phyloP scores from a whole-genome alignment of 2,888 invertebrate species.

The Dorcus hopei region DNA sequence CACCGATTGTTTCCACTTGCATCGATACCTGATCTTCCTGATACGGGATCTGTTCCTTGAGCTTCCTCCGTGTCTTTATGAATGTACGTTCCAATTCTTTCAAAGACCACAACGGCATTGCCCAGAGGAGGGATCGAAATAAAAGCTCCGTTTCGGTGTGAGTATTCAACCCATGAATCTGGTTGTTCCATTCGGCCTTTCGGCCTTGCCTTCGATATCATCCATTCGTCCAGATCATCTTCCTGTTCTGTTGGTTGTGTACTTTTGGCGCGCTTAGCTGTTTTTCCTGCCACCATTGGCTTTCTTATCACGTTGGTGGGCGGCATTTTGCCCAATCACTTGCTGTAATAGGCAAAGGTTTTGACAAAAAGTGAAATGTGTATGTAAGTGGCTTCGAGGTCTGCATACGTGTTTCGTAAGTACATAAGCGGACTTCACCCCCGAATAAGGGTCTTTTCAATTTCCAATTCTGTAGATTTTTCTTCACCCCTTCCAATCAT shows the following conservation, averaged over 20 bases:
- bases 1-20: constrained; percentile 13
- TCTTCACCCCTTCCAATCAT: no score
- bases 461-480: no score
- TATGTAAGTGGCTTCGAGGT: no score
- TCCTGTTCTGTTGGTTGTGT: constrained; percentile 22
- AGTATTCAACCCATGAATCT: constrained; percentile 78
- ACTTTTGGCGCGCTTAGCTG: constrained; percentile 14
- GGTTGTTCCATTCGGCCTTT: constrained; percentile 74
- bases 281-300: constrained; percentile 15
- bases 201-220: constrained; percentile 65
- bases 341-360: neutral
- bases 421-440: no score
- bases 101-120: constrained; percentile 62
- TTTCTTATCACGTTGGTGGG: constrained; percentile 27
- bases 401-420: no score
- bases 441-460: no score
- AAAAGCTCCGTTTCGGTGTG: constrained; percentile 67
- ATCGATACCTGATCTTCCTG: constrained; percentile 29
- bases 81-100: constrained; percentile 66
- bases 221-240: constrained; percentile 66
- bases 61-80: constrained; percentile 73
- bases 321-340: constrained; percentile 25
- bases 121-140: constrained; percentile 58
- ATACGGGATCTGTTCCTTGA: constrained; percentile 45
- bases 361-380: no score